Percentiles rank a stretch among this genome's conserved stretches.
These are phyloP conservation scores for Helicolenus hilgendorfi DNA, from an alignment of 2,797 vertebrate genomes.

Conservation along the genomic window DNA sequence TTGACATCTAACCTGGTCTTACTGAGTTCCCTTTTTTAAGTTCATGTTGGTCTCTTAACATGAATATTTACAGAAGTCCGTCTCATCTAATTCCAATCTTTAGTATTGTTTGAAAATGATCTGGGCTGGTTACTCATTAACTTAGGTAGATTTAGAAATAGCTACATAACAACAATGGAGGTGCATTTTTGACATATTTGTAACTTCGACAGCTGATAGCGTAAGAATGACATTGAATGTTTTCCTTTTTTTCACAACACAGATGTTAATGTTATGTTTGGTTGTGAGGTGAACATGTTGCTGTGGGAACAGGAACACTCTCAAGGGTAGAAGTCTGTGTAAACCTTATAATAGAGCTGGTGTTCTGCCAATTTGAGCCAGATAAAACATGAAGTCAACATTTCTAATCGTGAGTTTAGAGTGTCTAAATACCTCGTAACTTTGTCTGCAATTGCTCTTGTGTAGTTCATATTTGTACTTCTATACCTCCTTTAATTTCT, in stretches of 20 bases:
- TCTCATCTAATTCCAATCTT: too few relatives aligned
- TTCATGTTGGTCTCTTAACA: too few relatives aligned
- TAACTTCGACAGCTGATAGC: neutral
- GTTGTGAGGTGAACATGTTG: neutral
- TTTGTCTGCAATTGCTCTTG: neutral
- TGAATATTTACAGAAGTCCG: too few relatives aligned
- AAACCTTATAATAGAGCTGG: neutral
- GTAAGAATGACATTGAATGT: neutral
- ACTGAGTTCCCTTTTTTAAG: too few relatives aligned
- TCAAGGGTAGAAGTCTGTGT: neutral
- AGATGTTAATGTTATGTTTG: neutral
- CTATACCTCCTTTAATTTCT: neutral
- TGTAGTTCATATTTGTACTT: neutral
- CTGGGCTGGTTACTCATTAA: neutral
- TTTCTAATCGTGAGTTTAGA: neutral
- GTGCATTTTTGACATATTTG: neutral
- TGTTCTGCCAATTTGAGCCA: slow-evolving; percentile 1
- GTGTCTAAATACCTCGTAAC: neutral
- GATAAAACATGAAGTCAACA: neutral
- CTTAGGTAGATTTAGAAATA: neutral
- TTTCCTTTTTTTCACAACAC: neutral
- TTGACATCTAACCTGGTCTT: too few relatives aligned
- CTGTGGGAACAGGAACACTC: slow-evolving; percentile 3
- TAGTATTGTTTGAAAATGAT: neutral
- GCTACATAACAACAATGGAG: neutral